Evolutionary conservation across 2,113 vertebrate genomes (phyloP).

Genomic region (Propithecus coquereli): DNA sequence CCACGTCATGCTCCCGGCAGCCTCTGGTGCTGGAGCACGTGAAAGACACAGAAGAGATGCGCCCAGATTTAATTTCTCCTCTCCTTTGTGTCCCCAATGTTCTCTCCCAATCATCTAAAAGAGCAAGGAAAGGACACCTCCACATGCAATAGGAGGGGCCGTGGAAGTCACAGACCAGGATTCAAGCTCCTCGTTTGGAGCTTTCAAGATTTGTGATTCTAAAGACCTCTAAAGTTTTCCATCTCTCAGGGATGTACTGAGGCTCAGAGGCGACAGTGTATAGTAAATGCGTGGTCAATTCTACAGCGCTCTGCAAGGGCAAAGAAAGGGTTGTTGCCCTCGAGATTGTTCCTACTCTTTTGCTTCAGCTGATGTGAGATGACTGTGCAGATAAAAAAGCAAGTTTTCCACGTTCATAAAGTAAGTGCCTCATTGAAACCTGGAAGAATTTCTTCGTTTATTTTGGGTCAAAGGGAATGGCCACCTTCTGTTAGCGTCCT

Average conservation of each 20-base stretch:
- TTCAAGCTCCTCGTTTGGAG: not conserved
- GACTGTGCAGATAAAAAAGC: not conserved
- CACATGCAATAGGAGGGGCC: too few relatives aligned
- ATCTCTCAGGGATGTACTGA: not conserved
- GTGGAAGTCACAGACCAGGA: not conserved
- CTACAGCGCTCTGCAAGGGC: not conserved
- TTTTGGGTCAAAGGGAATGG: not conserved
- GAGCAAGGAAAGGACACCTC: not conserved
- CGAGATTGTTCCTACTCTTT: not conserved
- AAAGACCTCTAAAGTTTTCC: not conserved
- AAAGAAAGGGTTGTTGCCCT: not conserved
- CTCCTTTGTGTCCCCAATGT: not conserved
- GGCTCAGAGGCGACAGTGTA: not conserved
- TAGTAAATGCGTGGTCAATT: not conserved
- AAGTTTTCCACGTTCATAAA: not conserved
- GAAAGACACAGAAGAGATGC: not conserved
- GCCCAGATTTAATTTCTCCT: not conserved
- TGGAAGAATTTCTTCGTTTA: not conserved
- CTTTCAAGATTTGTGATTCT: not conserved
- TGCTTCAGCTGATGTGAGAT: not conserved
- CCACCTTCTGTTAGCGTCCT: not conserved
- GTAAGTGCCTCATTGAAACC: not conserved
- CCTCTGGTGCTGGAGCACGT: rapidly evolving
- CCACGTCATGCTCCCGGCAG: rapidly evolving
- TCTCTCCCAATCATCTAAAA: not conserved